phyloP scores from a whole-genome alignment of 2,113 vertebrate species.

The Lasiurus borealis region DNA sequence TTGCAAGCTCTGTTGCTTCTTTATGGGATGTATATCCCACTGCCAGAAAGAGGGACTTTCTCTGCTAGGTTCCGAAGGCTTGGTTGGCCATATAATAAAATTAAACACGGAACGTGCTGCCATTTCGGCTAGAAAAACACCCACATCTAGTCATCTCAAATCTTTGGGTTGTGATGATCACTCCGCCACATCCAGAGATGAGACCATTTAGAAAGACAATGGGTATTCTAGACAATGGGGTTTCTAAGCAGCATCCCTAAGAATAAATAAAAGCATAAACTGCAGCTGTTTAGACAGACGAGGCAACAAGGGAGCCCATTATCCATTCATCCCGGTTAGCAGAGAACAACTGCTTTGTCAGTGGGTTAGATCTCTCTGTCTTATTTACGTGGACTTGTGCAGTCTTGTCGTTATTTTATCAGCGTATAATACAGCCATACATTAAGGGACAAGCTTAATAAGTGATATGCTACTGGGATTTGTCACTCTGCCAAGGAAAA shows the following conservation, averaged over 20 bases:
- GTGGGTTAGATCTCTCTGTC: slow-evolving; percentile 31
- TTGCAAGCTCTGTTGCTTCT: slow-evolving; percentile 28
- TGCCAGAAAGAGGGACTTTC: not conserved
- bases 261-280: slow-evolving; percentile 82
- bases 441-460: slow-evolving; percentile 54
- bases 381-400: slow-evolving; percentile 24
- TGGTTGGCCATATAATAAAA: slow-evolving; percentile 53
- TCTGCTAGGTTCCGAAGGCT: slow-evolving; percentile 6
- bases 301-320: slow-evolving; percentile 66
- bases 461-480: slow-evolving; percentile 39
- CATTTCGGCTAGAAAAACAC: slow-evolving; percentile 23
- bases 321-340: slow-evolving; percentile 69
- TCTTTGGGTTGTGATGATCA: slow-evolving; percentile 53
- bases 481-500: slow-evolving; percentile 59
- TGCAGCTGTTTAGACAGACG: slow-evolving; percentile 79
- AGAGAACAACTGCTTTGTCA: slow-evolving; percentile 64
- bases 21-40: slow-evolving; percentile 15
- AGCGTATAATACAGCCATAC: not conserved
- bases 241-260: slow-evolving; percentile 76
- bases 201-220: slow-evolving; percentile 81
- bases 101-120: slow-evolving; percentile 47
- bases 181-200: slow-evolving; percentile 62
- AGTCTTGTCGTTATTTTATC: slow-evolving; percentile 42
- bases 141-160: slow-evolving; percentile 56
- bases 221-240: slow-evolving; percentile 70